Evolutionary conservation across 1,140 invertebrate species (phyloP), one percentile per base, ranked within the genome.

Genomic region (Nylanderia fulva): DNA sequence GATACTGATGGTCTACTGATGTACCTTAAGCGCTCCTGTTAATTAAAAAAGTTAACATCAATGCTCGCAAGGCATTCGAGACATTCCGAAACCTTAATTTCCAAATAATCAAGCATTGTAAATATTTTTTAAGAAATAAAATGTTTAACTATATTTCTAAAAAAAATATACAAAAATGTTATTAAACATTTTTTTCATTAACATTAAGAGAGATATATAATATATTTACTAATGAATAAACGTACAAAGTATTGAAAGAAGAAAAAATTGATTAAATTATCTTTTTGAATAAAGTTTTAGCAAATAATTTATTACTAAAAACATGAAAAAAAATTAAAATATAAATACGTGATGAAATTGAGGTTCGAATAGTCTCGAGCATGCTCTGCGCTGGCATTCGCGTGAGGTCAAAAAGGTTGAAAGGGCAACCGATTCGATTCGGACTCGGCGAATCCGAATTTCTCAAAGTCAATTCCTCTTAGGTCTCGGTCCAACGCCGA

Each of bases 401-500:
- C 18, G 4, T 36, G 13, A 86, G 60, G 74, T 61, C 33, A 63
- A 4, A 80, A 60, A 60, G 86, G 80, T 88, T 88, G 66, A 60
- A 79, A 69, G 60, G 74, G 82, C 48, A 69, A 85, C 33, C 77
- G 77, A 82, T 36, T 72, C 54, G 52, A 72, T 48, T 58, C 52
- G 66, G 77, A 71, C 64, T 71, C 77, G 77, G n/a, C 63, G 85
- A 85, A 86, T 87, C 77, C 82, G 90, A 89, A 88, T 90, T 87
- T 80, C 85, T 90, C 69, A 84, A 84, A 80, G 84, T 88, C 86
- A 85, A 86, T 88, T 87, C 86, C 64, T 72, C 77, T 64, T 87
- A 92, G 92, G 87, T 92, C 66, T 91, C 90, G 68, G 86, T 92
- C 52, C 91, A 91, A 75, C 86, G 72, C 79, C 88, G 91, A 85